A percentile compares a stretch with the other conserved stretches of the same genome.
Conservation (phyloP, 1,140 invertebrate genomes). For the Drosophila repleta region DNA sequence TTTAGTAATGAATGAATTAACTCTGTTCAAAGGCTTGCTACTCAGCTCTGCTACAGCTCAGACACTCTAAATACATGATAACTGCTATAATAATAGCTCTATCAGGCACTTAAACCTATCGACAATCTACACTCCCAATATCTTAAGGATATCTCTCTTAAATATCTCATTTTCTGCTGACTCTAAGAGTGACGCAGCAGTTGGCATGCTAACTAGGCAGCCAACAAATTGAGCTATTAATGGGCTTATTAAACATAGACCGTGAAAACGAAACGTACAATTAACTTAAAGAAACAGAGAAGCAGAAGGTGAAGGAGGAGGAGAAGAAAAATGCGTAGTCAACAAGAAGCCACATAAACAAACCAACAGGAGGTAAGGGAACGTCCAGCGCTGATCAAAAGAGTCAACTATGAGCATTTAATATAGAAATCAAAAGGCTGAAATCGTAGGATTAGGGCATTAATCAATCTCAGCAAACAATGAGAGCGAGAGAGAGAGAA, state of each 20-base stretch:
- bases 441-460: conserved; percentile 39
- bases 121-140: too few relatives aligned
- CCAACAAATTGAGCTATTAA: conserved; percentile 77
- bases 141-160: too few relatives aligned
- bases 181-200: neutral
- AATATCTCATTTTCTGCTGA: neutral
- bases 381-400: conserved; percentile 10
- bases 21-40: too few relatives aligned
- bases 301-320: neutral
- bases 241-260: conserved; percentile 67
- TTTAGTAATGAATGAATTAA: too few relatives aligned
- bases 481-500: conserved; percentile 20
- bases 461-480: conserved; percentile 71
- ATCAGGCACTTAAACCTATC: too few relatives aligned
- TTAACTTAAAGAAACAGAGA: neutral
- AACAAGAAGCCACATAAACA: conserved; percentile 45
- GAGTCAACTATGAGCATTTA: conserved; percentile 22
- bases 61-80: too few relatives aligned
- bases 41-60: too few relatives aligned
- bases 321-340: conserved; percentile 35
- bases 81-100: too few relatives aligned
- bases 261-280: conserved; percentile 21
- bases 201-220: conserved; percentile 30
- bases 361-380: conserved; percentile 26
- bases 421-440: conserved; percentile 28